A percentile compares a stretch with the other conserved stretches of the same genome.
These are phyloP conservation scores for Paramormyrops kingsleyae DNA, from an alignment of 2,113 vertebrate genomes.

Conservation along the genomic window DNA sequence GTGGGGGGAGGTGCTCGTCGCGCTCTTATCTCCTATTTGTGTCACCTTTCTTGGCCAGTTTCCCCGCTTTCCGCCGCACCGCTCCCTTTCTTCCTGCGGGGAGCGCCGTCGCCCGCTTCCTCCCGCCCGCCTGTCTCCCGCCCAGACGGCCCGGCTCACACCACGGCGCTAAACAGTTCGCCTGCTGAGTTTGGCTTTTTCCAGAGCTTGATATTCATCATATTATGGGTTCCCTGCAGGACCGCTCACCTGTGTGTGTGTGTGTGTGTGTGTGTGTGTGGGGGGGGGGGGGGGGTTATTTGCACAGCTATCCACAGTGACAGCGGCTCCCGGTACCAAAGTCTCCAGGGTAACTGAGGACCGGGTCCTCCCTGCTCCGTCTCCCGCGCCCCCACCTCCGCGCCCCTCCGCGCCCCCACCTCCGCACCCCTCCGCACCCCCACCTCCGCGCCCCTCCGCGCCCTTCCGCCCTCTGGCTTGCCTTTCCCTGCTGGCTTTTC, in stretches of 20 bases:
- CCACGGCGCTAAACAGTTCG: neutral
- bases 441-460: too few species aligned
- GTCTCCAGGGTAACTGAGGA: neutral
- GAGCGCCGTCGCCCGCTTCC: neutral
- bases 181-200: constrained; percentile 7
- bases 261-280: neutral
- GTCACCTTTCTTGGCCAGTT: constrained; percentile 20
- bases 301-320: neutral
- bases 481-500: neutral
- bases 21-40: constrained; percentile 8
- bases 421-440: too few species aligned
- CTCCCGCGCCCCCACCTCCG: too few species aligned
- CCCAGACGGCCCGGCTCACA: neutral
- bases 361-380: neutral
- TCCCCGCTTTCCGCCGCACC: neutral
- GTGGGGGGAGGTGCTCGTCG: neutral
- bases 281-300: neutral
- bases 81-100: neutral
- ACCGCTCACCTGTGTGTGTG: neutral
- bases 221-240: neutral
- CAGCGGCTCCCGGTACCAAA: neutral
- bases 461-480: neutral
- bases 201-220: neutral
- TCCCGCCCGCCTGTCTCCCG: neutral
- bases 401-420: too few species aligned